Evolutionary conservation across 2,888 invertebrate species (phyloP).

Genomic region (Diabrotica balteata): DNA sequence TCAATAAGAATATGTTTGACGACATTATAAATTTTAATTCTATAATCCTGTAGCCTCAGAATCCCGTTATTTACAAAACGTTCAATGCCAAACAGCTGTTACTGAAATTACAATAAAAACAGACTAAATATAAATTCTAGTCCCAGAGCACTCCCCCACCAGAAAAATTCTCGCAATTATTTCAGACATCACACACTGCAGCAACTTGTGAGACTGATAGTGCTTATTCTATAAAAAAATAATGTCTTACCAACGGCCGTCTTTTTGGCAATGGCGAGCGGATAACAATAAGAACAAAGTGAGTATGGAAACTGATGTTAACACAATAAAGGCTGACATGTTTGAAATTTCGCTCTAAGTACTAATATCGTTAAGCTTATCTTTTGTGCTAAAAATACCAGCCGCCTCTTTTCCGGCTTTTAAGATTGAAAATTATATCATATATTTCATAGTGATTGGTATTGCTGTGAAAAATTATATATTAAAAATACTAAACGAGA

Average conservation of each 20-base stretch:
- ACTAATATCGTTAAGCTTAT: conserved; percentile 11
- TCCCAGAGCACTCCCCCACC: conserved; percentile 55
- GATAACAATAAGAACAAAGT: conserved; percentile 58
- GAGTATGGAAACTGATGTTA: conserved; percentile 45
- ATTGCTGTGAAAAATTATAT: too few relatives aligned
- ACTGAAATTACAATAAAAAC: conserved; percentile 49
- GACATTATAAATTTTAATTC: background rate
- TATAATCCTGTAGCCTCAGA: conserved; percentile 21
- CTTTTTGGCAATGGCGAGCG: conserved; percentile 67
- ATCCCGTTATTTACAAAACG: conserved; percentile 30
- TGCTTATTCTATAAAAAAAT: conserved; percentile 44
- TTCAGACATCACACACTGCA: conserved; percentile 44
- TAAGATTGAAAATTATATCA: conserved; percentile 2
- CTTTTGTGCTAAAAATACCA: conserved; percentile 21
- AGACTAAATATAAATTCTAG: conserved; percentile 56
- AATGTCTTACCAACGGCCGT: conserved; percentile 70
- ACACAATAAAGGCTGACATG: background rate
- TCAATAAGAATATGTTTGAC: too few relatives aligned
- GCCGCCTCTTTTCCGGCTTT: conserved; percentile 10
- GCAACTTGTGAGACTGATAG: conserved; percentile 49
- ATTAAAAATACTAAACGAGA: too few relatives aligned
- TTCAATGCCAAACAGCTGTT: conserved; percentile 51
- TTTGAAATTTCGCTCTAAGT: conserved; percentile 19
- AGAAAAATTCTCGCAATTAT: conserved; percentile 52
- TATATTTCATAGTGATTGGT: background rate